phyloP scores from a whole-genome alignment of 2,113 vertebrate species.

The Dromiciops gliroides region DNA sequence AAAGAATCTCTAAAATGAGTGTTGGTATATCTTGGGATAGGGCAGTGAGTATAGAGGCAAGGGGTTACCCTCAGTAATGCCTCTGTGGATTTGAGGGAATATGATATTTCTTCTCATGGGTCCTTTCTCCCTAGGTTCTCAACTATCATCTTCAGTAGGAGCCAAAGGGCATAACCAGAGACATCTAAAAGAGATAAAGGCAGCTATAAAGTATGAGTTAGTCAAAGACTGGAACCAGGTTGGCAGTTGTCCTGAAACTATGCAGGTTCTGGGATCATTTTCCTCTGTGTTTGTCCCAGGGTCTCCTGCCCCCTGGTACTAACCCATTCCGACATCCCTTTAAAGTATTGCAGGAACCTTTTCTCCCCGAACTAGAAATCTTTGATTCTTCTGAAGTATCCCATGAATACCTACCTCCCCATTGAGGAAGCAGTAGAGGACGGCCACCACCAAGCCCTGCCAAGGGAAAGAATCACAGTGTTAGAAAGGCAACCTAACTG shows the following conservation, averaged over 20 bases:
- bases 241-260: neutral
- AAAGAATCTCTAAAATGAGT: too few species aligned
- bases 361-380: neutral
- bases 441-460: slow-evolving; percentile 95
- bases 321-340: neutral
- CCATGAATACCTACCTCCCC: slow-evolving; percentile 89
- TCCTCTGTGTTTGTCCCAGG: neutral
- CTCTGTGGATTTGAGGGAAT: neutral
- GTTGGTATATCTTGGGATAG: neutral
- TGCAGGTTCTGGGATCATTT: neutral
- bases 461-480: neutral
- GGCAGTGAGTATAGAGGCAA: neutral
- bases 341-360: neutral
- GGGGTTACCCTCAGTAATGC: neutral
- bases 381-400: neutral
- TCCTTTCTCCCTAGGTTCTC: neutral
- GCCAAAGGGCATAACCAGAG: neutral
- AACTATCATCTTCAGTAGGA: neutral
- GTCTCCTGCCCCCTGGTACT: neutral
- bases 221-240: neutral
- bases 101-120: neutral
- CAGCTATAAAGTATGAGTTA: neutral
- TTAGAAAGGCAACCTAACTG: neutral
- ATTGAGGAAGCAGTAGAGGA: slow-evolving; percentile 99
- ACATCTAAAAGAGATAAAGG: neutral